Evolutionary conservation across 2,113 vertebrate species (phyloP), one percentile per base, ranked within the genome.

Genomic region (Pycnonotus jocosus): DNA sequence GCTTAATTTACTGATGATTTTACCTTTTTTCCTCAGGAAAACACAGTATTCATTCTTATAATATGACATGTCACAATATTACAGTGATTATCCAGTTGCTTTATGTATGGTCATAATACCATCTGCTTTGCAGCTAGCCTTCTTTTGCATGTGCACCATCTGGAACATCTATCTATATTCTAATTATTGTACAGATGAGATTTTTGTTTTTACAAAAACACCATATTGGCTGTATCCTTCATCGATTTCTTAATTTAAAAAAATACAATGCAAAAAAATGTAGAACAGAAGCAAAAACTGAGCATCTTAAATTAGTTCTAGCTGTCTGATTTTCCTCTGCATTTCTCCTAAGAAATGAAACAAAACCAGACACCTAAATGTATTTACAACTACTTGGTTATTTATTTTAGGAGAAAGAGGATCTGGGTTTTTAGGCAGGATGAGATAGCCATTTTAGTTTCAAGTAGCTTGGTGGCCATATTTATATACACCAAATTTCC

Each of bases 111-210:
- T 96, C 95, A 97, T 96, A 97, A 77, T 94, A 77, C 57, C 88
- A 96, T 96, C 92, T 97, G 74, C 48, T 96, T 53, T 69, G 88
- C 86, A 93, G 74, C 40, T 97, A 93, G 51, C n/a, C 50, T 94
- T 95, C 70, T 88, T 95, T 77, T 91, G 62, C 62, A 90, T 66
- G 81, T 76, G 66, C 87, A 54, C 62, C 94, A 96, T 91, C 64
- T 96, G 93, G 86, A 97, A 91, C 44, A 96, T 94, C 88, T 57
- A 91, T 93, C 65, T 96, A 88, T 94, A 96, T 86, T 96, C 80
- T 97, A 95, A 96, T 95, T 93, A 92, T 91, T 95, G 80, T 93
- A 96, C 96, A 96, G 87, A 96, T 79, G 70, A 96, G 92, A 90
- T 95, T 96, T 96, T 95, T 95, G 83, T 96, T 96, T 96, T 66